These are phyloP conservation scores for Drosophila borealis DNA, from an alignment of 2,888 invertebrate genomes.

Conservation along the genomic window DNA sequence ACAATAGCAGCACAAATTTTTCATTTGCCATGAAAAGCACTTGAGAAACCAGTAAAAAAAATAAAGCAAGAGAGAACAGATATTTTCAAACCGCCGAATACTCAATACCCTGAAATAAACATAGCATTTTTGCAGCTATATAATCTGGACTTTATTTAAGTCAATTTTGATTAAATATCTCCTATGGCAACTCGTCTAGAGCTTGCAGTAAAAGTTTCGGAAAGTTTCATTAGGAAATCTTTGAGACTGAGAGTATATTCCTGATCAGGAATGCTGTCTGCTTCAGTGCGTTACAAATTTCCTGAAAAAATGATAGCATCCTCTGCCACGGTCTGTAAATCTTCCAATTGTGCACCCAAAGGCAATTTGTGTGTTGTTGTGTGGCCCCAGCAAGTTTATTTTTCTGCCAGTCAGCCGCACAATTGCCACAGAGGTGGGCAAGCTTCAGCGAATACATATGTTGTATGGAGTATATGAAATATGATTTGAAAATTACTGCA, in stretches of 20 bases:
- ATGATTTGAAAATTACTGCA: slow-evolving; percentile 55
- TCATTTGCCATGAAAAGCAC: slow-evolving; percentile 64
- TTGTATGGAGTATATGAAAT: slow-evolving; percentile 40
- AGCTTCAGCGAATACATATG: slow-evolving; percentile 23
- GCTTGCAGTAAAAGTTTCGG: too few species aligned
- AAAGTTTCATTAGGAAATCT: too few species aligned
- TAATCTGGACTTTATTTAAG: not conserved
- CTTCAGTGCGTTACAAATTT: slow-evolving; percentile 2
- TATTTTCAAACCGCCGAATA: not conserved
- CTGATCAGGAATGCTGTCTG: not conserved
- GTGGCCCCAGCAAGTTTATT: slow-evolving; percentile 56
- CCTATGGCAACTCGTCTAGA: too few species aligned
- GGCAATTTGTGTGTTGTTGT: slow-evolving; percentile 50
- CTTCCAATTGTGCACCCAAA: slow-evolving; percentile 51
- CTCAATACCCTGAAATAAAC: not conserved
- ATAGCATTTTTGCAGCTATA: not conserved
- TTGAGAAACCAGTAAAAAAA: slow-evolving; percentile 38
- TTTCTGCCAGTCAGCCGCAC: slow-evolving; percentile 67
- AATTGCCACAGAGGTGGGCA: slow-evolving; percentile 45
- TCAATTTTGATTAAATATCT: not conserved
- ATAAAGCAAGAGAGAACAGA: not conserved
- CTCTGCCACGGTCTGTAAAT: slow-evolving; percentile 2
- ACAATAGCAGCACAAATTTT: slow-evolving; percentile 51
- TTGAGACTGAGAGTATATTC: too few species aligned
- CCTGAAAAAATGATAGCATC: slow-evolving; percentile 16